Evolutionary conservation across 2,797 vertebrate genomes (phyloP), one percentile per base, ranked within the genome.

Genomic region (Acanthopagrus latus): DNA sequence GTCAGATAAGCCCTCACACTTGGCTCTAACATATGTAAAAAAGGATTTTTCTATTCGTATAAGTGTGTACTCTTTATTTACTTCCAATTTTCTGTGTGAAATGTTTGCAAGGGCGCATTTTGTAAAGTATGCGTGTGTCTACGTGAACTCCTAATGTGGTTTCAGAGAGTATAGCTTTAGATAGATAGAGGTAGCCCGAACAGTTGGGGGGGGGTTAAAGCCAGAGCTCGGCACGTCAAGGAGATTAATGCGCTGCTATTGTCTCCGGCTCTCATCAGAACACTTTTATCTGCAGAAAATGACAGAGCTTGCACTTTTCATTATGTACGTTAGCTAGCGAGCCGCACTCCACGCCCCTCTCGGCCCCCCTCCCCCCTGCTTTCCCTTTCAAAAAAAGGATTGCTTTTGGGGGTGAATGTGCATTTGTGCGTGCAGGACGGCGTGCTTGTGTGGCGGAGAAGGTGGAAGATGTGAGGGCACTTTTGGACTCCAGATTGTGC

Each of bases 271-370:
- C 93, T 94, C 93, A 95, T 95, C 93, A 93, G 93, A 92, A 94
- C 93, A 91, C 91, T 93, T 95, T 95, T 94, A 95, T 95, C 94
- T 94, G 81, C 88, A 90, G 89, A 93, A 93, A 94, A 95, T 94
- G 94, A 95, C 93, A 89, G 85, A 90, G 91, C 91, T 94, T 94
- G 93, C 93, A 94, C 93, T 95, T 95, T 95, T 94, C 93, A 95
- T 94, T 94, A 94, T 92, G 87, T 85, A 89, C 78, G 86, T 92
- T 91, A 90, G 90, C 82, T 74, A 84, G 80, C 86, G 72, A 88
- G 88, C 81, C 6, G 60, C 12, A 20, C 81, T 78, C 72, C 62
- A n/a, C 25, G 10, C 76, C 64, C 76, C 70, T 17, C 75, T 50
- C 64, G 57, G 11, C 43, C 64, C 70, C 57, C 55, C 23, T 3